phyloP scores from a whole-genome alignment of 2,888 invertebrate genomes.

The Isotomurus palustris region DNA sequence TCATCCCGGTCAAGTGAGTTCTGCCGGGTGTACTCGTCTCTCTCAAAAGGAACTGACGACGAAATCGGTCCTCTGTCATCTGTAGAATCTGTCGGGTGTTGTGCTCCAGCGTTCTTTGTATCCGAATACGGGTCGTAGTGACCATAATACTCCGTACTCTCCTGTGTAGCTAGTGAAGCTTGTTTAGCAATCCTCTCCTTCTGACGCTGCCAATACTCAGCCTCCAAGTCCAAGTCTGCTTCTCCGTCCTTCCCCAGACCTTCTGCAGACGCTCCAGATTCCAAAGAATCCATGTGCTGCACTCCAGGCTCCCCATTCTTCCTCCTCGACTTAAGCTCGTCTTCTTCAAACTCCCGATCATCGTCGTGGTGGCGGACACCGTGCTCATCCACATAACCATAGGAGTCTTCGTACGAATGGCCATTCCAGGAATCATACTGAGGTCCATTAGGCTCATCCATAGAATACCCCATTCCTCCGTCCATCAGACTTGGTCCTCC shows the following conservation, averaged over 20 bases:
- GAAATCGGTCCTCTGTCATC: slow-evolving; percentile 27
- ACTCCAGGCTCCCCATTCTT: slow-evolving; percentile 42
- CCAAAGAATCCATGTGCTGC: slow-evolving; percentile 46
- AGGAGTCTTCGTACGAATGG: slow-evolving; percentile 14
- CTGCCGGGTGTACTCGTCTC: slow-evolving; percentile 38
- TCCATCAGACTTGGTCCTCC: no score
- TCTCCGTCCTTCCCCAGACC: slow-evolving; percentile 36
- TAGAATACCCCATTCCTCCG: slow-evolving; percentile 18
- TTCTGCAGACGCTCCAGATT: slow-evolving; percentile 43
- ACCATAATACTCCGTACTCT: slow-evolving; percentile 26
- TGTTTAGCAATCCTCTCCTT: slow-evolving; percentile 44
- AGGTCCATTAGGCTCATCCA: slow-evolving; percentile 2
- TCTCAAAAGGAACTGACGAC: no score
- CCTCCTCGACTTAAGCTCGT: slow-evolving; percentile 21
- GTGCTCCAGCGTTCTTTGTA: slow-evolving; percentile 14
- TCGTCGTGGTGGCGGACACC: slow-evolving; percentile 6
- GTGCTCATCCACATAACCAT: slow-evolving; percentile 15
- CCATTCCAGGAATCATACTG: slow-evolving; percentile 19
- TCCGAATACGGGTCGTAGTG: slow-evolving; percentile 36
- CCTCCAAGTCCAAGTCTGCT: slow-evolving; percentile 42
- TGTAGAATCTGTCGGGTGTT: slow-evolving; percentile 21
- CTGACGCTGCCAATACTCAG: slow-evolving; percentile 46
- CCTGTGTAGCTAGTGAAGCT: slow-evolving; percentile 34
- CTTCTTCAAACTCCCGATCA: slow-evolving; percentile 25
- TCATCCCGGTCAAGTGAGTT: slow-evolving; percentile 41